A percentile compares a stretch with the other conserved stretches of the same genome.
Evolutionary conservation across 2,113 vertebrate genomes (phyloP).

Genomic region (Ophiodon elongatus): DNA sequence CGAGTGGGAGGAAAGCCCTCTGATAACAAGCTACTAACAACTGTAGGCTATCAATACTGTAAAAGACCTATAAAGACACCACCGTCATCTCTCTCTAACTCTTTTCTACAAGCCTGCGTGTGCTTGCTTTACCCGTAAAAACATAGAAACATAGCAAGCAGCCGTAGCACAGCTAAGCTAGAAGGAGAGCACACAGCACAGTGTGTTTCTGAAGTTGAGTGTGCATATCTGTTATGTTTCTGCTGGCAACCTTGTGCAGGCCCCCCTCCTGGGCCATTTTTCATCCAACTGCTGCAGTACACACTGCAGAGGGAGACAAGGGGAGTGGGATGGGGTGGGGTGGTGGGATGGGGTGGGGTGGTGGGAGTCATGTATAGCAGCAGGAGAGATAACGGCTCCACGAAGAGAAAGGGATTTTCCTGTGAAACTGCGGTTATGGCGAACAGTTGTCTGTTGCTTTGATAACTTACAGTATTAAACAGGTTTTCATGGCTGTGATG

Average conservation of each 20-base stretch:
- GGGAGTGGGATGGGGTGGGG: not conserved
- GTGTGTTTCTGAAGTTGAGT: conserved; percentile 62
- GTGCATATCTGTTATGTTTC: conserved; percentile 68
- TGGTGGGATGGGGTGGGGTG: not conserved
- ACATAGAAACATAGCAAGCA: conserved; percentile 53
- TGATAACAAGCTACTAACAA: conserved; percentile 41
- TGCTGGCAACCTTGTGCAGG: conserved; percentile 72
- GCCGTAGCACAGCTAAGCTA: conserved; percentile 33
- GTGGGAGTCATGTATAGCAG: conserved; percentile 36
- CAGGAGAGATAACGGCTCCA: conserved; percentile 22
- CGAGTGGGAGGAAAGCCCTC: conserved; percentile 22
- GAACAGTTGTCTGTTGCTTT: conserved; percentile 8
- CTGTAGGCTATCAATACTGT: conserved; percentile 43
- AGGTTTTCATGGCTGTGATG: conserved; percentile 14
- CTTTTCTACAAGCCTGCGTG: not conserved
- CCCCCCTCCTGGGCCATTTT: conserved; percentile 71
- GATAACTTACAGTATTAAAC: conserved; percentile 34
- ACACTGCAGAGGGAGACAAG: conserved; percentile 71
- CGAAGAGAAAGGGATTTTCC: conserved; percentile 28
- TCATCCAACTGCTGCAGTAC: conserved; percentile 76
- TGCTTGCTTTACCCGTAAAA: conserved; percentile 5
- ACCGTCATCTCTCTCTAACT: not conserved
- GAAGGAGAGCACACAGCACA: conserved; percentile 32
- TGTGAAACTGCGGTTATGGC: conserved; percentile 2
- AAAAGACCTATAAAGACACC: conserved; percentile 37